Evolutionary conservation across 2,888 invertebrate genomes (phyloP).

Genomic region (Agrotis puta): DNA sequence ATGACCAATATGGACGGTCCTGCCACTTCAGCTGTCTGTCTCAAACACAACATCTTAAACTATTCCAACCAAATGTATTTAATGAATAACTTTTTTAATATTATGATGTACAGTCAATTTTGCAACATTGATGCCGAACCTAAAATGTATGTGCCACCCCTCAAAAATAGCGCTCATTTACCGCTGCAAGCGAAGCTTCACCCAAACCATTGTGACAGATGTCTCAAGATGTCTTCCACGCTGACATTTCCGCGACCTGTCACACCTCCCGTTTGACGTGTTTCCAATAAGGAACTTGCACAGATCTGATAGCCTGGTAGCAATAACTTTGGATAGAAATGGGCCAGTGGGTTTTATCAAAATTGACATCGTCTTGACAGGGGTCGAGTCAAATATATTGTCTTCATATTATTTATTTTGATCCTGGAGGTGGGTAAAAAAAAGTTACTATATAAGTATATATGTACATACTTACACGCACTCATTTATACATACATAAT

Average conservation of each 20-base stretch:
- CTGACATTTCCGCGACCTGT: slow-evolving; percentile 74
- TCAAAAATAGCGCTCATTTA: not conserved
- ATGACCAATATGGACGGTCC: no score
- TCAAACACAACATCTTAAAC: no score
- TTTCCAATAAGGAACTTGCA: slow-evolving; percentile 71
- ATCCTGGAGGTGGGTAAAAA: not conserved
- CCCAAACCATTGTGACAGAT: slow-evolving; percentile 65
- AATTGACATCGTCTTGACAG: slow-evolving; percentile 55
- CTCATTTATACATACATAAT: no score
- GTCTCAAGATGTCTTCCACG: slow-evolving; percentile 60
- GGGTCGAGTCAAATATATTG: slow-evolving; percentile 42
- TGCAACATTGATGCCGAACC: no score
- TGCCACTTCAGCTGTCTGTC: no score
- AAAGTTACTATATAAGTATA: not conserved
- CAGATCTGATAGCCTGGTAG: slow-evolving; percentile 57
- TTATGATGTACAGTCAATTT: no score
- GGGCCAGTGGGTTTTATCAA: slow-evolving; percentile 60
- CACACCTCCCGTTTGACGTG: slow-evolving; percentile 72
- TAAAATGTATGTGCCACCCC: not conserved
- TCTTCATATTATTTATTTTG: slow-evolving; percentile 41
- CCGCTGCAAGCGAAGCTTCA: slow-evolving; percentile 46
- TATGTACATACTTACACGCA: not conserved
- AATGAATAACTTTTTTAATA: no score
- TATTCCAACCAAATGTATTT: no score
- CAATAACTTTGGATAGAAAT: slow-evolving; percentile 65